A percentile compares a stretch with the other conserved stretches of the same genome.
phyloP scores from a whole-genome alignment of 2,113 vertebrate genomes.

The Gorsachius goisagi region DNA sequence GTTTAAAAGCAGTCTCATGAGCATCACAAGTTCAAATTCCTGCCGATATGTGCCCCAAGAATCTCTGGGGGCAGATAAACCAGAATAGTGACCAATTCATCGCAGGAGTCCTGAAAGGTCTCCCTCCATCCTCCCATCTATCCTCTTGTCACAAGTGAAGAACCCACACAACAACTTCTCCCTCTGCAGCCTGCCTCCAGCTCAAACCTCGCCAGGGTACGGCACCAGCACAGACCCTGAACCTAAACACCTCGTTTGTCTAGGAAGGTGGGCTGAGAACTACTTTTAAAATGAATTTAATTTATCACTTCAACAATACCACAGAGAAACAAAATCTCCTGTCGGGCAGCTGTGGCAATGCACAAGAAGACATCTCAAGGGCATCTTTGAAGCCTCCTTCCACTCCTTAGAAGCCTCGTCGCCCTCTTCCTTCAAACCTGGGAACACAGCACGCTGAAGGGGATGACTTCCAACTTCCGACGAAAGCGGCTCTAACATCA shows the following conservation, averaged over 20 bases:
- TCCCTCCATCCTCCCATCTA: not conserved
- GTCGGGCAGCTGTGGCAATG: not conserved
- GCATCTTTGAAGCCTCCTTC: not conserved
- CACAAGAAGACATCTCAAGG: not conserved
- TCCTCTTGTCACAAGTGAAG: not conserved
- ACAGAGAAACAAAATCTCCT: not conserved
- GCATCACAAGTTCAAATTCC: not conserved
- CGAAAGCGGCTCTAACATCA: accelerated
- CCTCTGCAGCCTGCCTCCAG: not conserved
- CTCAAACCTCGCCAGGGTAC: not conserved
- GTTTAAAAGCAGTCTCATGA: not conserved
- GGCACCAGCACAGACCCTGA: not conserved
- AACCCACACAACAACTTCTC: not conserved
- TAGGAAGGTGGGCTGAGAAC: not conserved
- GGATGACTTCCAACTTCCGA: not conserved
- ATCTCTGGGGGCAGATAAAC: not conserved
- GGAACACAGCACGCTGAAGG: not conserved
- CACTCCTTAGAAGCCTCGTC: not conserved
- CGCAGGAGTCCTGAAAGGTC: not conserved
- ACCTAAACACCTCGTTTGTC: not conserved
- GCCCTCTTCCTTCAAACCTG: not conserved
- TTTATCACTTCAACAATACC: not conserved
- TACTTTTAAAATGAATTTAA: accelerated
- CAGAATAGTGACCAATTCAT: not conserved
- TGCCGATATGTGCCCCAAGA: not conserved